Percentiles rank a stretch among this genome's conserved stretches.
Evolutionary conservation across 2,113 vertebrate species (phyloP).

Genomic region (Sander vitreus): DNA sequence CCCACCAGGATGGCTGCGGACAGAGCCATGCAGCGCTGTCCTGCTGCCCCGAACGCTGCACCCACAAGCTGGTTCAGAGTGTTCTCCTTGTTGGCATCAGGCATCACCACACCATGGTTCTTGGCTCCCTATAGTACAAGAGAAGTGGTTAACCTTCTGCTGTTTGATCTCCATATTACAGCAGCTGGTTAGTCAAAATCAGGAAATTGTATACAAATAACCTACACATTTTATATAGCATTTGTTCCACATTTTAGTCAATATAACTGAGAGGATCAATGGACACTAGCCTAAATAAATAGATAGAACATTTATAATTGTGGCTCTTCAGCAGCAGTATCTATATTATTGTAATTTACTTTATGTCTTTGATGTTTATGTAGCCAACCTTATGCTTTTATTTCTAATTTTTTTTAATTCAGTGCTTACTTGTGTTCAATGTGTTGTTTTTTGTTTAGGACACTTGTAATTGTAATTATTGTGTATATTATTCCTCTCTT

Average conservation of each 20-base stretch:
- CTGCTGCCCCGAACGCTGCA: conserved; percentile 96
- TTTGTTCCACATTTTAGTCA: conserved; percentile 15
- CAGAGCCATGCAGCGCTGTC: conserved; percentile 98
- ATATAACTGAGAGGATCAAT: background rate
- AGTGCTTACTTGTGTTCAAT: no score
- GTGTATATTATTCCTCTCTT: no score
- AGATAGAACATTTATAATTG: conserved; percentile 6
- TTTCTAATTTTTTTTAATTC: no score
- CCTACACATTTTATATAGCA: conserved; percentile 4
- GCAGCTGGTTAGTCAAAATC: conserved; percentile 43
- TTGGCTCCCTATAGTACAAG: conserved; percentile 90
- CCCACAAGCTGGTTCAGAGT: conserved; percentile 97
- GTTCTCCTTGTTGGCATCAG: conserved; percentile 98
- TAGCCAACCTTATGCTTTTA: no score
- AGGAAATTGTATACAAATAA: conserved; percentile 16
- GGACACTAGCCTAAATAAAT: conserved; percentile 3
- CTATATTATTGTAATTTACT: no score
- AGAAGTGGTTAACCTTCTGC: conserved; percentile 54
- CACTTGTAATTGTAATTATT: no score
- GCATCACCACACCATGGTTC: conserved; percentile 98
- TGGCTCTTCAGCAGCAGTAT: conserved; percentile 22
- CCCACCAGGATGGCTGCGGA: conserved; percentile 95
- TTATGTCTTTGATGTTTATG: no score
- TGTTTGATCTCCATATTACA: conserved; percentile 53
- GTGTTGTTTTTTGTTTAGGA: no score